These are phyloP conservation scores for Phytoseiulus persimilis DNA, from an alignment of 2,888 invertebrate genomes.

Conservation along the genomic window DNA sequence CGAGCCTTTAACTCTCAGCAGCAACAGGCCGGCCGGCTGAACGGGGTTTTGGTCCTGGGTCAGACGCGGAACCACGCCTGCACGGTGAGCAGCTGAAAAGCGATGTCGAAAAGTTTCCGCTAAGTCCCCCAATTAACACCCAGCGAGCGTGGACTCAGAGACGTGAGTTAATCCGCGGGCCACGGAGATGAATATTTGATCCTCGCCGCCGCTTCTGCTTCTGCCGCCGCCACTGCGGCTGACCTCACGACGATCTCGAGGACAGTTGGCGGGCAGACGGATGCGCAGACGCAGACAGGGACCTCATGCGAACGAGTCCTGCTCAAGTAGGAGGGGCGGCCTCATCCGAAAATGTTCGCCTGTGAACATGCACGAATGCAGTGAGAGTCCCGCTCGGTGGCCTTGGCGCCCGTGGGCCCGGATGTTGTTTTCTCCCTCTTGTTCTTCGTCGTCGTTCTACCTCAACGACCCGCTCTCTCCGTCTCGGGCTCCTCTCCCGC, in stretches of 20 bases:
- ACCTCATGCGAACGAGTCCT: no score
- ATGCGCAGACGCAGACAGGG: background rate
- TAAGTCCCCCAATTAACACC: background rate
- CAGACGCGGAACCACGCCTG: background rate
- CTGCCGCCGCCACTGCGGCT: background rate
- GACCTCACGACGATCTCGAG: background rate
- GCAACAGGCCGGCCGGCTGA: background rate
- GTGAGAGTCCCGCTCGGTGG: background rate
- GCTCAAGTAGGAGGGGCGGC: no score
- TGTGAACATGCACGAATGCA: no score
- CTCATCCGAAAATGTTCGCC: no score
- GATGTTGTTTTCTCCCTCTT: background rate
- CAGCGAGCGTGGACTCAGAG: background rate
- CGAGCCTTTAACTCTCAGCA: background rate
- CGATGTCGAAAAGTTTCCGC: background rate
- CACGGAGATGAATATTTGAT: constrained; percentile 5
- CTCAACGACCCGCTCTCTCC: background rate
- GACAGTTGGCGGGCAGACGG: background rate
- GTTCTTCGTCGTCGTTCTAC: background rate
- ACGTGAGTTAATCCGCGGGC: background rate
- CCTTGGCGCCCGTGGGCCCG: background rate
- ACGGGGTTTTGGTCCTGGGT: background rate
- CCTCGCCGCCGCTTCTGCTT: background rate
- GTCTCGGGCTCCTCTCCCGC: background rate
- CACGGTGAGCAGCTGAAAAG: background rate